phyloP scores from a whole-genome alignment of 2,888 invertebrate species.

The Drosophila nigritarsus region DNA sequence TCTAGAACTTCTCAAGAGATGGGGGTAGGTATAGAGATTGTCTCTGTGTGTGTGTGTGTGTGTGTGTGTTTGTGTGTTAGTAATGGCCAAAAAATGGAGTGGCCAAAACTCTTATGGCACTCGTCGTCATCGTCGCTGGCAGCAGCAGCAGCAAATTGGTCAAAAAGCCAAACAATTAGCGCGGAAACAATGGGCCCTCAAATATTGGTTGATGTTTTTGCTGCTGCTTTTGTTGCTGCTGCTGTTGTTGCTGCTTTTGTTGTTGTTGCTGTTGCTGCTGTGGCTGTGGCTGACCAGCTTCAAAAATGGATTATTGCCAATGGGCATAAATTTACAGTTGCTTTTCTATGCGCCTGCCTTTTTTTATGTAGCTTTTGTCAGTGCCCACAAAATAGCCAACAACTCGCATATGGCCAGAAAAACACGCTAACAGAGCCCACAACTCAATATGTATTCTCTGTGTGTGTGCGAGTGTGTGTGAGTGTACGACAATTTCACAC shows the following conservation, averaged over 20 bases:
- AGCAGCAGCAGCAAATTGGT: constrained; percentile 58
- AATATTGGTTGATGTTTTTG: constrained; percentile 82
- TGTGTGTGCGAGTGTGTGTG: constrained; percentile 15
- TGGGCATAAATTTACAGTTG: constrained; percentile 83
- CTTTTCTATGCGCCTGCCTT: constrained; percentile 36
- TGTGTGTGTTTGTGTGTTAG: constrained; percentile 29
- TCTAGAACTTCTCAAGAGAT: neutral
- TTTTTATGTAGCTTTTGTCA: constrained; percentile 28
- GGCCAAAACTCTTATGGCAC: constrained; percentile 33
- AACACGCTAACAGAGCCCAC: constrained; percentile 32
- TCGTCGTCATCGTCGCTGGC: constrained; percentile 5
- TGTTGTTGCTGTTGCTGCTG: constrained; percentile 11
- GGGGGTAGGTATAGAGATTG: neutral
- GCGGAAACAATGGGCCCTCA: constrained; percentile 84
- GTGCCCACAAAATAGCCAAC: constrained; percentile 50
- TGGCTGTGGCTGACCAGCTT: constrained; percentile 79
- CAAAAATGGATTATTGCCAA: constrained; percentile 85
- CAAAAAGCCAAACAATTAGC: constrained; percentile 85
- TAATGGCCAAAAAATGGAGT: constrained; percentile 27
- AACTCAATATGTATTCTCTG: constrained; percentile 31
- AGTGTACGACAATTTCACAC: constrained; percentile 62
- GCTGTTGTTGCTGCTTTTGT: neutral
- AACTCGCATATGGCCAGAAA: constrained; percentile 54
- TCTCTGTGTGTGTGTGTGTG: neutral
- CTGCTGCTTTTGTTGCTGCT: constrained; percentile 31